These are phyloP conservation scores for Thalassaphorura encarpata DNA, from an alignment of 1,140 invertebrate genomes.

Conservation along the genomic window DNA sequence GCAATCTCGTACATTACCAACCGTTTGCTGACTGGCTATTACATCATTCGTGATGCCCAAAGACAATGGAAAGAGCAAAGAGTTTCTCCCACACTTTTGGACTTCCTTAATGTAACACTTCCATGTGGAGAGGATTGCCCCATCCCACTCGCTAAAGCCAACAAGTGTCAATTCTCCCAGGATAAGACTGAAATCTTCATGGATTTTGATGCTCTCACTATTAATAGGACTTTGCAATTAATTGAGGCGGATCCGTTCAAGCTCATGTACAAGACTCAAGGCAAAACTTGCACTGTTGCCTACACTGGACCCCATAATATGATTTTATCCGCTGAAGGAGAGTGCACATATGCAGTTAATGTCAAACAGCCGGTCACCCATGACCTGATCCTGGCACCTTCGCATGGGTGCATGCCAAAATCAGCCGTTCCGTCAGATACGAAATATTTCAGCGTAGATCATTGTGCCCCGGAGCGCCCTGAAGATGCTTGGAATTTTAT, in stretches of 20 bases:
- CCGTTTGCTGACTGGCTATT: neutral
- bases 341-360: neutral
- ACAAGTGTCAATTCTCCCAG: constrained; percentile 2
- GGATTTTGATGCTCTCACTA: constrained; percentile 8
- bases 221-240: constrained; percentile 5
- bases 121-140: neutral
- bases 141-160: neutral
- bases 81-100: neutral
- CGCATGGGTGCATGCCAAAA: neutral
- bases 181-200: constrained; percentile 5
- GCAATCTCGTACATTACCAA: neutral
- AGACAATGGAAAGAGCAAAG: neutral
- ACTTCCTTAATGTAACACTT: neutral
- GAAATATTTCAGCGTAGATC: neutral
- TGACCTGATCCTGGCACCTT: neutral
- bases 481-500: neutral
- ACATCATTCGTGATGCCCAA: neutral
- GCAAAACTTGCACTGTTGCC: constrained; percentile 10
- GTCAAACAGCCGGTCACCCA: neutral
- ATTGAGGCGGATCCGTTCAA: constrained; percentile 16
- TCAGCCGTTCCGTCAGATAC: neutral
- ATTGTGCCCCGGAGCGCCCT: neutral
- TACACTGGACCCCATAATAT: constrained; percentile 7
- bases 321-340: neutral
- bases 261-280: constrained; percentile 5